phyloP scores from a whole-genome alignment of 2,888 invertebrate genomes.

The Anagyrus pseudococci region DNA sequence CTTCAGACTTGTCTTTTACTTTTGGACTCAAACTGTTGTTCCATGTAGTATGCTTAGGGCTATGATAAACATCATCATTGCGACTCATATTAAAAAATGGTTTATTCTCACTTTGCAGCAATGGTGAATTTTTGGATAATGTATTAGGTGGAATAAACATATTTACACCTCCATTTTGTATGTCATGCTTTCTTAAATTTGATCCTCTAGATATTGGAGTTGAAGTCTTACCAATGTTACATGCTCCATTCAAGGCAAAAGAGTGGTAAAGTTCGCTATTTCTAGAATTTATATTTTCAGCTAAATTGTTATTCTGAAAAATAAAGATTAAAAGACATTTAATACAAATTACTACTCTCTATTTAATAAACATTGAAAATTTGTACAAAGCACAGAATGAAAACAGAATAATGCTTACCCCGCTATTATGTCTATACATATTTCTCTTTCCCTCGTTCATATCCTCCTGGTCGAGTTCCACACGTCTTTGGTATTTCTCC shows the following conservation, averaged over 20 bases:
- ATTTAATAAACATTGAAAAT: background rate
- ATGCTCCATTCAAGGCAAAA: conserved; percentile 31
- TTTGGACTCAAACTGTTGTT: conserved; percentile 51
- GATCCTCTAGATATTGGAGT: conserved; percentile 44
- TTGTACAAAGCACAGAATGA: background rate
- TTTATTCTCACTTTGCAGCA: conserved; percentile 38
- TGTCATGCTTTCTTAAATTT: conserved; percentile 38
- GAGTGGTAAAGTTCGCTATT: conserved; percentile 16
- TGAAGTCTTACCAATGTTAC: conserved; percentile 41
- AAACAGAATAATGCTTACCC: background rate
- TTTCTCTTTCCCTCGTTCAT: conserved; percentile 31
- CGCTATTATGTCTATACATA: conserved; percentile 27
- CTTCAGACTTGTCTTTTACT: conserved; percentile 46
- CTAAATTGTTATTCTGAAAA: conserved; percentile 18
- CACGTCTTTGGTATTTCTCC: background rate
- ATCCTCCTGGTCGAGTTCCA: background rate
- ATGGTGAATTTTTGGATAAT: conserved; percentile 24
- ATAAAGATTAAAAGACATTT: background rate
- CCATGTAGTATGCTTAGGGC: conserved; percentile 51
- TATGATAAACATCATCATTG: conserved; percentile 45
- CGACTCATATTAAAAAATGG: conserved; percentile 22
- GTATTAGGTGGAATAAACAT: conserved; percentile 18
- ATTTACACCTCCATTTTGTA: conserved; percentile 42
- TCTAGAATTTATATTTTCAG: conserved; percentile 22
- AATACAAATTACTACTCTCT: background rate